Percentiles rank a stretch among this genome's conserved stretches.
Conservation (phyloP, 2,113 vertebrate genomes). For the Stegostoma tigrinum region DNA sequence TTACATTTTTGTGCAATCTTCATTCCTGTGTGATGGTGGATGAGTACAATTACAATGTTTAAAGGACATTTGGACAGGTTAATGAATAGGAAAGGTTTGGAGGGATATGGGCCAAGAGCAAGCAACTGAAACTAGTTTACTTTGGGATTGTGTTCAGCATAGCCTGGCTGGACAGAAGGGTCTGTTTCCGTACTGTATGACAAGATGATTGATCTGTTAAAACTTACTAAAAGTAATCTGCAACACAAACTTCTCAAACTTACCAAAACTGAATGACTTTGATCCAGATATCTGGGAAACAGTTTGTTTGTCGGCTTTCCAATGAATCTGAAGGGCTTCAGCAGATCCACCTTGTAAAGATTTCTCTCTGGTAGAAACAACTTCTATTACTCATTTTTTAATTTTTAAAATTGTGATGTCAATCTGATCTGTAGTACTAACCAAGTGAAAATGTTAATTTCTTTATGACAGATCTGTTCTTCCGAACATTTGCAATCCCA, state of each 20-base stretch:
- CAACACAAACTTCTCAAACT: constrained; percentile 39
- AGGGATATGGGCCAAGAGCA: too few relatives aligned
- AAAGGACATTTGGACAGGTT: too few relatives aligned
- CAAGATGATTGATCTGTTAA: background rate
- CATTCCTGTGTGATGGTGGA: too few relatives aligned
- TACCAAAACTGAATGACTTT: constrained; percentile 80
- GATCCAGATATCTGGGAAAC: constrained; percentile 71
- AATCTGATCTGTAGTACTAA: background rate
- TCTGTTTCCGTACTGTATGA: too few relatives aligned
- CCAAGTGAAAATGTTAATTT: background rate
- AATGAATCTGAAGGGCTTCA: constrained; percentile 56
- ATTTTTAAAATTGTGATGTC: background rate
- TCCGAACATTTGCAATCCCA: background rate
- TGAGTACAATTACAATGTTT: too few relatives aligned
- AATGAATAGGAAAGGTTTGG: too few relatives aligned
- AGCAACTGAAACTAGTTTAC: too few relatives aligned
- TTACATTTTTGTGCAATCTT: background rate
- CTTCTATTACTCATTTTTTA: background rate
- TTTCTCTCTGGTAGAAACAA: constrained; percentile 56
- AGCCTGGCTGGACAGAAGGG: too few relatives aligned
- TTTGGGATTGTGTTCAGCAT: too few relatives aligned
- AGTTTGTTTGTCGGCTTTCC: constrained; percentile 69
- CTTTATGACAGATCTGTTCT: background rate
- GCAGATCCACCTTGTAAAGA: constrained; percentile 44
- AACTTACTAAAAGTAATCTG: background rate